Base-by-base conservation (phyloP, 2,113 vertebrate genomes). In the Megaleporinus macrocephalus region DNA sequence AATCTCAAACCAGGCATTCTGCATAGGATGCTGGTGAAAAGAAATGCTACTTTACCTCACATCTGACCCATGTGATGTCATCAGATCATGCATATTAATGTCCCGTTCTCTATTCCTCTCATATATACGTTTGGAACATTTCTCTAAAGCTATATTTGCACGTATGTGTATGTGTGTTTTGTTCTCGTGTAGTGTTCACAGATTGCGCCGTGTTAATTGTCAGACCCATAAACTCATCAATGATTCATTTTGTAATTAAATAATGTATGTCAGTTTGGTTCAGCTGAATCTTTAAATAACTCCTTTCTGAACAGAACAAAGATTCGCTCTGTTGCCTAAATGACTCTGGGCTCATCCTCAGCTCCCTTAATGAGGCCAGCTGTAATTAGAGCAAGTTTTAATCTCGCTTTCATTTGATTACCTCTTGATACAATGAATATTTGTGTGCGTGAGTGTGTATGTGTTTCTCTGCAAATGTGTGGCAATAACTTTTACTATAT, bases 371-470 rank as follows among this genome's bases (percentile, higher is more conserved):
- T 82, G 80, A 82, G 73, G 65, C 73, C 73, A 82, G 63, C 55
- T 65, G 73, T 82, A 82, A 82, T 82, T 82, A 82, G 49, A 82
- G 73, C 63, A 61, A 76, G 53, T 76, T 82, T 82, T 82, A 82
- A 82, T 82, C 73, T 73, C 4, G 1, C 73, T 76, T 82, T 76
- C 69, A 82, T 59, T 70, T 76, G 63, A 82, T 82, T 82, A 82
- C 73, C 44, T 59, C 80, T 47, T 59, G 62, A 81, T 76, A 75
- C 62, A 75, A 44, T 44, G 57, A 75, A 57, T 30, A 29, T 66
- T 18, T 73, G 33, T 73, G 36, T 24, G 18, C 24, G 18, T 30
- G 36, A 59, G 78, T 62, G 85, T 89, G 82, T 77, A 84, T n/a
- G 61, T 22, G 53, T 57, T 66, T 61, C 51, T 68, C 14, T 15